Percentiles rank a stretch among this genome's conserved stretches.
These are phyloP conservation scores for Orius laevigatus DNA, from an alignment of 1,140 invertebrate genomes.

Conservation along the genomic window DNA sequence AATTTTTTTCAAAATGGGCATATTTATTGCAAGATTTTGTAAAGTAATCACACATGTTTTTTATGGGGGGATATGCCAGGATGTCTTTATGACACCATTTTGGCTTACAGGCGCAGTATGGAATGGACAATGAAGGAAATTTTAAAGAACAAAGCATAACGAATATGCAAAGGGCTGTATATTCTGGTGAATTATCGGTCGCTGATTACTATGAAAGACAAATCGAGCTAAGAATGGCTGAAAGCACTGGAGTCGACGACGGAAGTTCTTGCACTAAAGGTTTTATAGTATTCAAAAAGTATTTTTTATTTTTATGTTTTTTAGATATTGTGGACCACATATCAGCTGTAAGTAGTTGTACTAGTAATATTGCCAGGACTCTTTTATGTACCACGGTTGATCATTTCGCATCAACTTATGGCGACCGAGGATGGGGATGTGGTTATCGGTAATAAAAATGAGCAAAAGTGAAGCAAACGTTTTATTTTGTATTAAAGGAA, in stretches of 20 bases:
- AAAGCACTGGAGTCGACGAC: slow-evolving; percentile 64
- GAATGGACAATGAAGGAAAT: slow-evolving; percentile 73
- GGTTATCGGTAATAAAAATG: slow-evolving; percentile 40
- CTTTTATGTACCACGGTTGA: slow-evolving; percentile 63
- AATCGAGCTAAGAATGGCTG: slow-evolving; percentile 52
- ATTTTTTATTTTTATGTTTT: slow-evolving; percentile 11
- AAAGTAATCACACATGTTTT: not conserved
- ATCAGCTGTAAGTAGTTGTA: slow-evolving; percentile 45
- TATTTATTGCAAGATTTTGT: not conserved
- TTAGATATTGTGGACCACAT: slow-evolving; percentile 56
- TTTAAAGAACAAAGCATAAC: slow-evolving; percentile 65
- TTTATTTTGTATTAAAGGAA: slow-evolving; percentile 51
- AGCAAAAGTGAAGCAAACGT: too few relatives aligned
- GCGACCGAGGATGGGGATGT: slow-evolving; percentile 80
- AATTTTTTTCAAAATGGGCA: not conserved
- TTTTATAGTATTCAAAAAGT: slow-evolving; percentile 20
- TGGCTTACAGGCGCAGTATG: slow-evolving; percentile 54
- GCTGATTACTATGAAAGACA: slow-evolving; percentile 71
- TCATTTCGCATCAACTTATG: slow-evolving; percentile 73
- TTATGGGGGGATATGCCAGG: not conserved
- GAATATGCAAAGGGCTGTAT: slow-evolving; percentile 68
- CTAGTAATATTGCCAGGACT: slow-evolving; percentile 46
- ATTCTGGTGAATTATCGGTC: slow-evolving; percentile 66
- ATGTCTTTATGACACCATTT: too few relatives aligned
- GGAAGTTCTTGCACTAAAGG: slow-evolving; percentile 59